phyloP scores from a whole-genome alignment of 2,797 vertebrate genomes.

The Falco novaeseelandiae region DNA sequence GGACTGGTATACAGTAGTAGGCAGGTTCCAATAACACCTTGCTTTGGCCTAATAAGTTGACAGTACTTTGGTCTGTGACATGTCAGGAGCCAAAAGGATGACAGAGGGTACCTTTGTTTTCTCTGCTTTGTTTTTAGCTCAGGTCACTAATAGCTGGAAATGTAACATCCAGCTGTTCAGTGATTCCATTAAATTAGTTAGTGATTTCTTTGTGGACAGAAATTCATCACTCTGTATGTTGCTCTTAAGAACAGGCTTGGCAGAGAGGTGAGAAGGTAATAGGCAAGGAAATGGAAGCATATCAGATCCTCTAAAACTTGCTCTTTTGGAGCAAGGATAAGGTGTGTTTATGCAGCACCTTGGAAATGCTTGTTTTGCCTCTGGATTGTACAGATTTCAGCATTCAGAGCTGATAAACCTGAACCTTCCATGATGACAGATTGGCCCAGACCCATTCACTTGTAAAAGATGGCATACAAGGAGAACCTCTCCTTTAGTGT shows the following conservation, averaged over 20 bases:
- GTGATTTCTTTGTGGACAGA: neutral
- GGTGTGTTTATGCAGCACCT: neutral
- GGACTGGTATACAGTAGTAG: neutral
- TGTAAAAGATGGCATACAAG: neutral
- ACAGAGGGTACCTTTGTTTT: neutral
- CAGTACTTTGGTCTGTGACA: neutral
- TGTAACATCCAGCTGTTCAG: neutral
- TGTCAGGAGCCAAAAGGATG: neutral
- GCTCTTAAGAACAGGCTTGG: neutral
- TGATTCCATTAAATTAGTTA: neutral
- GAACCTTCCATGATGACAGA: neutral
- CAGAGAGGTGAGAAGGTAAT: neutral
- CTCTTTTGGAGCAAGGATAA: neutral
- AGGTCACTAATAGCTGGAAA: neutral
- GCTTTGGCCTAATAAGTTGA: neutral
- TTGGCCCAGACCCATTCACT: neutral
- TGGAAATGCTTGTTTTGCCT: neutral
- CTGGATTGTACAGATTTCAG: neutral
- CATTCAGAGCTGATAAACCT: neutral
- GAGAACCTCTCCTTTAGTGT: neutral
- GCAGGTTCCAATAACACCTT: neutral
- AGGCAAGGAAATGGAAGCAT: neutral
- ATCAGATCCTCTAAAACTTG: neutral
- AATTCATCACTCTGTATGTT: neutral
- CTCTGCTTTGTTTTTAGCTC: neutral